phyloP scores from a whole-genome alignment of 2,888 invertebrate genomes.

The Onchidella celtica region DNA sequence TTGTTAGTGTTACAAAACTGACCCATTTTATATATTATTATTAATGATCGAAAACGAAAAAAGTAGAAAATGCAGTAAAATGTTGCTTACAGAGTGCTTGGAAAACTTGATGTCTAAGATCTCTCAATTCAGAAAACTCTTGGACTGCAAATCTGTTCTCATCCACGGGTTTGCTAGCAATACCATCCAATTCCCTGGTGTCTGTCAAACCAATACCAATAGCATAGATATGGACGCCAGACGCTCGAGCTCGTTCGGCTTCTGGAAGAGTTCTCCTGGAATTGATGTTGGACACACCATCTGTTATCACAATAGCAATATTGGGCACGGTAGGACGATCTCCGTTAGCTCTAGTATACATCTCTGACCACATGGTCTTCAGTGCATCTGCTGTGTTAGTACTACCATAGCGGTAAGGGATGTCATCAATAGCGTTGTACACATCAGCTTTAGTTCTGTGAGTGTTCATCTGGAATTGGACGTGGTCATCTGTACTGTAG shows the following conservation, averaged over 20 bases:
- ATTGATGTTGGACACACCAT: conserved; percentile 77
- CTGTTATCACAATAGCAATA: conserved; percentile 72
- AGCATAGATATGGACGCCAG: conserved; percentile 64
- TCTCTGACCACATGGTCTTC: too few relatives aligned
- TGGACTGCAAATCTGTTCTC: conserved; percentile 60
- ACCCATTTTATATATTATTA: too few relatives aligned
- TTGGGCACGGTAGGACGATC: conserved; percentile 70
- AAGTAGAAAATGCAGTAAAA: too few relatives aligned
- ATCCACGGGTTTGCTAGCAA: conserved; percentile 60
- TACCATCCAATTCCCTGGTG: conserved; percentile 60
- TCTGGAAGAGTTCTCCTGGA: conserved; percentile 64
- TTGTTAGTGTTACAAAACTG: too few relatives aligned
- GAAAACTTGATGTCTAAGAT: conserved; percentile 58
- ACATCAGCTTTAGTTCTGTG: too few relatives aligned
- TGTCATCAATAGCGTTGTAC: too few relatives aligned
- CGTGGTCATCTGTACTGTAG: conserved; percentile 70
- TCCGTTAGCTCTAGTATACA: too few relatives aligned
- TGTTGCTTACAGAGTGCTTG: conserved; percentile 55
- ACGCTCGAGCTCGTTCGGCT: conserved; percentile 62
- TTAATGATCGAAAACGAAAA: too few relatives aligned
- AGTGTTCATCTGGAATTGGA: too few relatives aligned
- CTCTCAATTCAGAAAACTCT: conserved; percentile 51
- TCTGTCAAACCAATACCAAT: conserved; percentile 67
- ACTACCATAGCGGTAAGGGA: too few relatives aligned
- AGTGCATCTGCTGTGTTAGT: too few relatives aligned